Base-by-base conservation (phyloP, 2,797 vertebrate species). In the Falco cherrug region DNA sequence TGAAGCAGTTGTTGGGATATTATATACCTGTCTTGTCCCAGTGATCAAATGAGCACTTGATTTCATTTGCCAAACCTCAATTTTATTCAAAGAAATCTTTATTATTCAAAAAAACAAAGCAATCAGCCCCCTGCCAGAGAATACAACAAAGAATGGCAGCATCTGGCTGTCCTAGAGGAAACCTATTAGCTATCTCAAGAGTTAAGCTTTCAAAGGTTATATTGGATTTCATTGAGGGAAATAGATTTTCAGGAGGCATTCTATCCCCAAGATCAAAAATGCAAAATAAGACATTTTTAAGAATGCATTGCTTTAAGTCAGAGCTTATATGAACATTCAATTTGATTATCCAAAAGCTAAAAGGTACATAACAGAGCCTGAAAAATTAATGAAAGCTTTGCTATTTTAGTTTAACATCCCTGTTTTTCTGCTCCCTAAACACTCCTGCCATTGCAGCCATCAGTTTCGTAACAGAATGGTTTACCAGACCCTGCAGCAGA, bases 341-440 rank as follows among this genome's bases (percentile, higher is more conserved):
- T 93, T 92, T 88, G 69, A 91, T 71, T 84, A 89, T 87, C 53
- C 90, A 90, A 87, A 68, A 88, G 71, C 91, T 76, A 64, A 93
- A 86, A 81, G 69, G 54, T 77, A 71, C 60, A 11, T 63, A 79
- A 61, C 22, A 26, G 33, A 81, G 31, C 48, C 85, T 83, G 76
- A 92, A 95, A 93, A 91, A 94, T 28, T 57, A 87, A 81, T 78
- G 88, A 81, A 69, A 31, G 18, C 43, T 53, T 91, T 86, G 61
- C 79, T 83, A 21, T 78, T 93, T 90, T 78, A 65, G 43, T 64
- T 79, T 37, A 68, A 28, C n/a, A 63, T 86, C 79, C 78, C 43
- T 39, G 26, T 1, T 96, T 93, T 88, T 41, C 29, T 95, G 69
- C 39, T 82, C 60, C 53, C 63, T 84, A 47, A 91, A 71, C 48